phyloP scores from a whole-genome alignment of 2,113 vertebrate genomes.

The Piaya cayana region DNA sequence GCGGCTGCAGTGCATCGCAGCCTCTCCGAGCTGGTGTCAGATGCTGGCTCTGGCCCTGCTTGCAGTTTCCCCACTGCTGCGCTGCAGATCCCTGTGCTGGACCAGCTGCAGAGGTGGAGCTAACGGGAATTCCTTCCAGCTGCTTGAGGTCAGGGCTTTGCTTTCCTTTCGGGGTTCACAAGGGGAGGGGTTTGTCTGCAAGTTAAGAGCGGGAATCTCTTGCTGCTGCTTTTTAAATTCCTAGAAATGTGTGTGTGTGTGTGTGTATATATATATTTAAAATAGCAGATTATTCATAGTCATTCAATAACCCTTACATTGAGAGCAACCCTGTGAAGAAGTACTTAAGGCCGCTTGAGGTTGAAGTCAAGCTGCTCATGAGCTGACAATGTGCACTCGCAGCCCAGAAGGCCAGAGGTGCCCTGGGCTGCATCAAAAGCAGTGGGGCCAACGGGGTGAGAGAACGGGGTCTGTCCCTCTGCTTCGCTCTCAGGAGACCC shows the following conservation, averaged over 20 bases:
- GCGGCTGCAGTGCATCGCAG: accelerated
- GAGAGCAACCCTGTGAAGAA: too few species aligned
- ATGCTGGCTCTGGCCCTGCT: background rate
- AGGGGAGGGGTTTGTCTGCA: background rate
- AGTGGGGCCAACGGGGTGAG: too few species aligned
- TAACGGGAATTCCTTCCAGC: conserved; percentile 58
- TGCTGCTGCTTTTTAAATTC: background rate
- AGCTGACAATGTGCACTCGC: too few species aligned
- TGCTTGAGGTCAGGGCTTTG: background rate
- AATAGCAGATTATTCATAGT: background rate
- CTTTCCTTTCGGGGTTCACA: conserved; percentile 11
- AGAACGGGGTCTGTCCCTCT: too few species aligned
- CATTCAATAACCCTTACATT: background rate
- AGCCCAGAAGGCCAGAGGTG: too few species aligned
- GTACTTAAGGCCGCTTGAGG: too few species aligned
- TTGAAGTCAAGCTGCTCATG: too few species aligned
- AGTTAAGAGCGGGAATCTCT: background rate
- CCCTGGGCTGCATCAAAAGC: too few species aligned
- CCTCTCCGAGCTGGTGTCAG: accelerated
- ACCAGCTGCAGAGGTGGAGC: conserved; percentile 14
- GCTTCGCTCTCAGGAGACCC: too few species aligned
- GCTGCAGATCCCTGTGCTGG: background rate
- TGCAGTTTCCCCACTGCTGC: background rate
- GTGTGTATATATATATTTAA: too few species aligned
- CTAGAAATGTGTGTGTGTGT: too few species aligned